Evolutionary conservation across 2,797 vertebrate genomes (phyloP).

Genomic region (Spinus pinus): DNA sequence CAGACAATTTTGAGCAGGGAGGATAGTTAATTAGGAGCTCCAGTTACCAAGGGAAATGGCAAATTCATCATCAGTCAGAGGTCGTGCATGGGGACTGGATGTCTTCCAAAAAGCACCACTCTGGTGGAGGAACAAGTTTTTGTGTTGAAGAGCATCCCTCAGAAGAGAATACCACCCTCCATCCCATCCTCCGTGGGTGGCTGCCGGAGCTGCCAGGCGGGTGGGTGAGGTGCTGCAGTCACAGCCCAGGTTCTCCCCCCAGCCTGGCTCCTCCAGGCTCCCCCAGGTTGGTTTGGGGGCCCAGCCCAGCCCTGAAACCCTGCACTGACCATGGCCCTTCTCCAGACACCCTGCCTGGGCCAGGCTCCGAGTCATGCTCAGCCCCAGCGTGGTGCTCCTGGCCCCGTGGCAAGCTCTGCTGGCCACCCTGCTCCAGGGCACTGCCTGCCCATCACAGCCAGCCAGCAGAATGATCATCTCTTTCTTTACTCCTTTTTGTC

Average conservation of each 20-base stretch:
- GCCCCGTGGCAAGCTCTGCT: neutral
- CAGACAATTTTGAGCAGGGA: constrained; percentile 32
- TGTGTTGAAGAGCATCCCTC: neutral
- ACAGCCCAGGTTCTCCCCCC: neutral
- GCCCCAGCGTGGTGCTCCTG: neutral
- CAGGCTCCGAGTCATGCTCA: fast-evolving
- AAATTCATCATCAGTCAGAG: constrained; percentile 52
- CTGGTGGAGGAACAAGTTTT: neutral
- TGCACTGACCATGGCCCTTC: neutral
- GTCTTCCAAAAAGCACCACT: neutral
- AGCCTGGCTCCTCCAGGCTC: neutral
- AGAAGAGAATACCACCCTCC: neutral
- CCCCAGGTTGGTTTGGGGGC: neutral
- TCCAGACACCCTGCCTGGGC: neutral
- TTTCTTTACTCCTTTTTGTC: neutral
- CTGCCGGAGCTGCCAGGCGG: fast-evolving
- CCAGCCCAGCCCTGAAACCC: fast-evolving
- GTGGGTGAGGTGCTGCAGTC: neutral
- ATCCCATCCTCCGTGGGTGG: fast-evolving
- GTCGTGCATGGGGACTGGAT: neutral
- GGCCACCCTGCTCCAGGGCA: fast-evolving
- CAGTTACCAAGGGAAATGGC: constrained; percentile 35
- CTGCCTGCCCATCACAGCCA: neutral
- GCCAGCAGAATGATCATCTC: neutral
- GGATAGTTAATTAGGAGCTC: constrained; percentile 31